These are phyloP conservation scores for Isurus oxyrinchus DNA, from an alignment of 2,113 vertebrate species.

Conservation along the genomic window DNA sequence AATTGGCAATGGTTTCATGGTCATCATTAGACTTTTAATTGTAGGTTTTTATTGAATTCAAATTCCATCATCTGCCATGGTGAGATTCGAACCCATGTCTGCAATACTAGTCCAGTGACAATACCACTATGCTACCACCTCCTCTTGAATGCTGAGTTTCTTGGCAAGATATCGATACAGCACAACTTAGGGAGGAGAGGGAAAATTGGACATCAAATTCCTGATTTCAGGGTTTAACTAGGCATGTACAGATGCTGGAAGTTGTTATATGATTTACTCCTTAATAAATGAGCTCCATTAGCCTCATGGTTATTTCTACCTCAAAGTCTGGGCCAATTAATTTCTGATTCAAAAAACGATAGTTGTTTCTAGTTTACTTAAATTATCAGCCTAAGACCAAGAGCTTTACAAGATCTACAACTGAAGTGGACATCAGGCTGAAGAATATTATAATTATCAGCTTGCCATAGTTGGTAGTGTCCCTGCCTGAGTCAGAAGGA, in stretches of 20 bases:
- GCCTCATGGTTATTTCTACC: background rate
- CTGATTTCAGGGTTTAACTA: background rate
- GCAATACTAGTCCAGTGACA: no score
- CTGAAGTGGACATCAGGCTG: background rate
- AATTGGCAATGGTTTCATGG: no score
- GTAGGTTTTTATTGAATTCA: no score
- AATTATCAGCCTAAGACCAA: background rate
- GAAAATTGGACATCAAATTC: background rate
- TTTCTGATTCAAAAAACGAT: background rate
- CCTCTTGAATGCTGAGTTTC: background rate
- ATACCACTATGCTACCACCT: no score
- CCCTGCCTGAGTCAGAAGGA: background rate
- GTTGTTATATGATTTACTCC: background rate
- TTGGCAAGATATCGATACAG: background rate
- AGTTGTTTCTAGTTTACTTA: background rate
- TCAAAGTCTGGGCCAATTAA: background rate
- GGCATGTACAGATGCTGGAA: background rate
- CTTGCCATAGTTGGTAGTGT: background rate
- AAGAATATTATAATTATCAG: background rate
- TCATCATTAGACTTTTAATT: no score
- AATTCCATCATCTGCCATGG: no score
- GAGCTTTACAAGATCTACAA: background rate
- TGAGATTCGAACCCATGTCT: no score
- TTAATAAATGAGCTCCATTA: background rate
- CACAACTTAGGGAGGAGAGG: background rate